Evolutionary conservation across 2,797 vertebrate genomes (phyloP).

Genomic region (Sorex maritimensis): DNA sequence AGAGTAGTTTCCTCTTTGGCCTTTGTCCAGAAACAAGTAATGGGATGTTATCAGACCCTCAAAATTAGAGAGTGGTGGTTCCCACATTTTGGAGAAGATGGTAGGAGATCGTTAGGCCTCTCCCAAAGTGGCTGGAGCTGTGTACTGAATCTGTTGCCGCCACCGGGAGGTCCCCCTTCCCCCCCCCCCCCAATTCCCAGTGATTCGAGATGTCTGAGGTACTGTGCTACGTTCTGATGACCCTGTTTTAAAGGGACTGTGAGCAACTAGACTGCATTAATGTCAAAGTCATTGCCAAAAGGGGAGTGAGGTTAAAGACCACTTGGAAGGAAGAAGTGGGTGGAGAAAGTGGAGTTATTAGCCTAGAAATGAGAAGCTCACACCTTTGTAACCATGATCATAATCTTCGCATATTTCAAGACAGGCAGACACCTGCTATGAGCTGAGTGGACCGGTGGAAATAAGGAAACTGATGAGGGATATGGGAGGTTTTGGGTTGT

Average conservation of each 20-base stretch:
- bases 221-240: neutral
- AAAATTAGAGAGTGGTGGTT: neutral
- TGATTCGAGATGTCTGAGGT: neutral
- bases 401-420: constrained; percentile 18
- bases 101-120: neutral
- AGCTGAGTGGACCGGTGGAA: neutral
- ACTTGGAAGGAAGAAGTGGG: neutral
- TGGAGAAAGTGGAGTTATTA: neutral
- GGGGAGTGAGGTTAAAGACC: neutral
- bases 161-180: no score
- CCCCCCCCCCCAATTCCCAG: neutral
- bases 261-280: constrained; percentile 26
- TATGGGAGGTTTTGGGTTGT: no score
- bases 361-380: constrained; percentile 1
- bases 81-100: neutral
- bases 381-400: neutral
- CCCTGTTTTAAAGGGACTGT: neutral
- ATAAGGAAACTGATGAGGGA: constrained; percentile 1
- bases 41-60: neutral
- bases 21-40: neutral
- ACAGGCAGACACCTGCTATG: neutral
- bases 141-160: neutral
- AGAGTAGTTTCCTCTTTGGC: neutral
- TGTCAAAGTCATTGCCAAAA: neutral
- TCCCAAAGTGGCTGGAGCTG: neutral